Evolutionary conservation across 2,113 vertebrate species (phyloP), one percentile per base, ranked within the genome.

Genomic region (Enhydra lutris): DNA sequence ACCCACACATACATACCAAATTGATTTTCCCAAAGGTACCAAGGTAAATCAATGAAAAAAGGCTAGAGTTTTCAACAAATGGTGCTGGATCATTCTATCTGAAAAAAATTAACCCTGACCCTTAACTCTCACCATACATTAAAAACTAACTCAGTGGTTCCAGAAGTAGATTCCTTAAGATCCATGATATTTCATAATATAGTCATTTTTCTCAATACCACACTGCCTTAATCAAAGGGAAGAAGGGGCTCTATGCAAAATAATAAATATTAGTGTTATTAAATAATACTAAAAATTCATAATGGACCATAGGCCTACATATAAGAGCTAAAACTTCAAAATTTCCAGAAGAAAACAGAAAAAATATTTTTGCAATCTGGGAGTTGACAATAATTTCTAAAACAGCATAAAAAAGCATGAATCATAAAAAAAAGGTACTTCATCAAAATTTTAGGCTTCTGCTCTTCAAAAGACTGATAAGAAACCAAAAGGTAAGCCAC

Each of bases 141-240:
- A 73, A 94, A 95, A 96, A 86, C 55, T 39, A 89, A 97, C 29
- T 89, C 61, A 92, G 17, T 85, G 24, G 18, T 67, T 89, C 67
- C 39, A 79, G 39, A 96, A 88, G 65, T 79, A 96, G 71, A 92
- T 78, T 93, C 67, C 24, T 74, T 79, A 90, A 83, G 42, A 81
- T 45, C 36, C 14, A 93, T 82, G 47, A 79, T 52, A 92, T 61
- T 88, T 39, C 8, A 87, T 26, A 93, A 88, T 50, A 87, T 0
- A 83, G n/a, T 92, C 5, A 92, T 69, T 59, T 88, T 74, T 81
- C 82, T 73, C 29, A 79, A 63, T 87, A 87, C 21, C 23, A 67
- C 17, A 87, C 26, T 95, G 73, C 39, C 93, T 93, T 92, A 39
- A 69, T 20, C 79, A 71, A 87, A 34, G 24, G n/a, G 34, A 89